Evolutionary conservation across 2,797 vertebrate genomes (phyloP), one percentile per base, ranked within the genome.

Genomic region (Sarcoramphus papa): DNA sequence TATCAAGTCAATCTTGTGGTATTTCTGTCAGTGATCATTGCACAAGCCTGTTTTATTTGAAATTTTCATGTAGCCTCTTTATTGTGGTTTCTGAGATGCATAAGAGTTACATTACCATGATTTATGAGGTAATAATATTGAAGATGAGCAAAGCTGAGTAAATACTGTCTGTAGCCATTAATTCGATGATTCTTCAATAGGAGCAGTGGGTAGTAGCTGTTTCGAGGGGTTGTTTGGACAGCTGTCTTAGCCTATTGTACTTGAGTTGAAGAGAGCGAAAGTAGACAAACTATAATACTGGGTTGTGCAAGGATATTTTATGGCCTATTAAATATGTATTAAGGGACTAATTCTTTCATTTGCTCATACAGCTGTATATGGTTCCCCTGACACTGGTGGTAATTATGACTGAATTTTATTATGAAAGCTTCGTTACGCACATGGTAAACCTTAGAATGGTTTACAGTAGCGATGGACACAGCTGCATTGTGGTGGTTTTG

Each of bases 391-490:
- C 70, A 85, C 79, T 85, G 82, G 82, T 33, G 63, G 92, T 94
- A 93, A 92, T 95, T 92, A 92, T 84, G 74, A 95, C 62, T 81
- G 85, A 90, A 88, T 95, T 94, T 96, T 80, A 82, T 91, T 93
- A 80, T 73, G 88, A 88, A 93, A 65, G 80, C 82, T 89, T 93
- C 0, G 1, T 87, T 88, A 77, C 0, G 19, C 82, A 37, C 79
- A 33, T 87, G 79, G 27, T 62, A 63, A 85, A 72, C 64, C 48
- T 92, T 48, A 92, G 90, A 95, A 95, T 63, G 78, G 83, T 28
- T 93, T 89, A 76, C 90, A 94, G 88, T 89, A 53, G 88, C 1
- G 3, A 12, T 73, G 56, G 60, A 93, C 93, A 93, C 86, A 95
- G 93, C 68, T 20, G 10, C 75, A n/a, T 85, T 96, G 90, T 93